A percentile compares a stretch with the other conserved stretches of the same genome.
Evolutionary conservation across 2,888 invertebrate genomes (phyloP).

Genomic region (Leptopterna dolabrata): DNA sequence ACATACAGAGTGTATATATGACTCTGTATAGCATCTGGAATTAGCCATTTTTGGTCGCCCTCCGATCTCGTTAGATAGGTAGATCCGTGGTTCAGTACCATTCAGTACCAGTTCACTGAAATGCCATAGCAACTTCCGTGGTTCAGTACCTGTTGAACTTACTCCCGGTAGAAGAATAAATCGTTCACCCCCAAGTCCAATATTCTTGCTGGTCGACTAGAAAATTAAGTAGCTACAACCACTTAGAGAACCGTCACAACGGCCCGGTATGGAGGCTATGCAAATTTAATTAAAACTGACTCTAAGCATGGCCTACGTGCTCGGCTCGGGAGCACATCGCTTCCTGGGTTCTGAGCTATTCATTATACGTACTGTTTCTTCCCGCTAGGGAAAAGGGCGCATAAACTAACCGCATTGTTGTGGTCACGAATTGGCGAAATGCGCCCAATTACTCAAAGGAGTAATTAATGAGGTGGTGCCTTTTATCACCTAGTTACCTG

Average conservation of each 20-base stretch:
- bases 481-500: slow-evolving; percentile 38
- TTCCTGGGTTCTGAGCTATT: not conserved
- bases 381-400: not conserved
- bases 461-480: slow-evolving; percentile 24
- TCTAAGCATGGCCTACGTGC: slow-evolving; percentile 10
- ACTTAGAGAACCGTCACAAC: slow-evolving; percentile 17
- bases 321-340: not conserved
- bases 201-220: not conserved
- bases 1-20: too few species aligned
- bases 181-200: not conserved
- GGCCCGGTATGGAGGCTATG: slow-evolving; percentile 6
- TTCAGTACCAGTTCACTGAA: too few species aligned
- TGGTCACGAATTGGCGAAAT: slow-evolving; percentile 33
- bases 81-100: too few species aligned
- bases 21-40: too few species aligned
- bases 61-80: too few species aligned
- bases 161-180: too few species aligned
- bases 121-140: too few species aligned
- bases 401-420: slow-evolving; percentile 39
- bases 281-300: slow-evolving; percentile 44
- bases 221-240: slow-evolving; percentile 10
- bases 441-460: slow-evolving; percentile 32
- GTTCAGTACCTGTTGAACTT: too few species aligned
- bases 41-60: too few species aligned
- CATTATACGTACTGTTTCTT: slow-evolving; percentile 24